These are phyloP conservation scores for Alloscopus bannaensis DNA, from an alignment of 2,888 invertebrate species.

Conservation along the genomic window DNA sequence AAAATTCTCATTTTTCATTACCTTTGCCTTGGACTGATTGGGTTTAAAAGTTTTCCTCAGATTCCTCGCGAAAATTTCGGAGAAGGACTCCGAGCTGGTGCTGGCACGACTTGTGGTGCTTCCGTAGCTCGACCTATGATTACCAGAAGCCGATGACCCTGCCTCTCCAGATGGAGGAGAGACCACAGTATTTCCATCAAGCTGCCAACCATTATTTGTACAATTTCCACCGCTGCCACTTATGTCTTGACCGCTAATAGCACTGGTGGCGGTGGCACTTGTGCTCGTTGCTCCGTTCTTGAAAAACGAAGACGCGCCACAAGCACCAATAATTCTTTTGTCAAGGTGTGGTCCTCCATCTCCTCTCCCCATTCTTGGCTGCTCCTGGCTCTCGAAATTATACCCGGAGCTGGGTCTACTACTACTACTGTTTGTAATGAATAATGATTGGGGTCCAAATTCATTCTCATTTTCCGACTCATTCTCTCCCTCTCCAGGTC, in stretches of 20 bases:
- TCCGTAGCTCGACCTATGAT: conserved; percentile 21
- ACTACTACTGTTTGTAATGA: conserved; percentile 41
- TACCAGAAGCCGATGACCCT: neutral
- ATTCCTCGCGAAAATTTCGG: conserved; percentile 64
- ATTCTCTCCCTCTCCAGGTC: conserved; percentile 33
- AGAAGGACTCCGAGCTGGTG: conserved; percentile 59
- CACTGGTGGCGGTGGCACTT: neutral
- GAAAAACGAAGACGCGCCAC: conserved; percentile 32
- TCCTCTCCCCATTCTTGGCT: conserved; percentile 1
- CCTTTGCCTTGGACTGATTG: conserved; percentile 49
- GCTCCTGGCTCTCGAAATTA: conserved; percentile 28
- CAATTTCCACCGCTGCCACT: conserved; percentile 38
- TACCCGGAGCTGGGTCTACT: neutral
- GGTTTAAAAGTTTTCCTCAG: conserved; percentile 57
- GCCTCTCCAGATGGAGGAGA: conserved; percentile 26
- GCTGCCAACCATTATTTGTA: conserved; percentile 53
- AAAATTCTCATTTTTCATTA: conserved; percentile 29
- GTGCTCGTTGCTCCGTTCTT: conserved; percentile 33
- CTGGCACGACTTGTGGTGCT: conserved; percentile 50
- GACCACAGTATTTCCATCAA: conserved; percentile 60
- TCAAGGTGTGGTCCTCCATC: conserved; percentile 47
- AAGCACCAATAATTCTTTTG: conserved; percentile 51
- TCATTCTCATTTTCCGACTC: conserved; percentile 63
- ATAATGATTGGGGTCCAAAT: conserved; percentile 62
- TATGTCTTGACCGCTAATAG: conserved; percentile 63